Evolutionary conservation across 2,113 vertebrate species (phyloP).

Genomic region (Odontophorus gujanensis): DNA sequence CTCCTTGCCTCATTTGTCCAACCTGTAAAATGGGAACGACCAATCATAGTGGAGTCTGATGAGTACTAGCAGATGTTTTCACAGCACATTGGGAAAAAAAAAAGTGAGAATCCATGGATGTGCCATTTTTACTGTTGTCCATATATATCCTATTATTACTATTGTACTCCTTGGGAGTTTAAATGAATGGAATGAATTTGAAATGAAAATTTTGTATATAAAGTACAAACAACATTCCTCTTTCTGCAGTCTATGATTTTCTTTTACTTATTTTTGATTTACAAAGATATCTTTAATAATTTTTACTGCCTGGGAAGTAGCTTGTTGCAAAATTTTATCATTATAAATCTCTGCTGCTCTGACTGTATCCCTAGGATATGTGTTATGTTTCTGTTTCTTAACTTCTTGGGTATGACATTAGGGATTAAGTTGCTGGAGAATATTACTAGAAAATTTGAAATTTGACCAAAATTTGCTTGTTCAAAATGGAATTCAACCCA

Average conservation of each 20-base stretch:
- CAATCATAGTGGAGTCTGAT: conserved; percentile 35
- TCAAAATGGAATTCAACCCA: neutral
- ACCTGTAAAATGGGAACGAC: conserved; percentile 36
- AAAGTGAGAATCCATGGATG: neutral
- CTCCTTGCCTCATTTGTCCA: conserved; percentile 50
- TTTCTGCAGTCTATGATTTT: neutral
- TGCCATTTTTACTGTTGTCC: neutral
- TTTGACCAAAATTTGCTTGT: neutral
- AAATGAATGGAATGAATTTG: neutral
- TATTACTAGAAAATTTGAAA: neutral
- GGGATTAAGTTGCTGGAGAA: neutral
- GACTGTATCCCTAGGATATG: neutral
- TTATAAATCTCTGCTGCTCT: neutral
- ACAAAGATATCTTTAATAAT: neutral
- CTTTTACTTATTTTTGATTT: neutral
- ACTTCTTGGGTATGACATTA: neutral
- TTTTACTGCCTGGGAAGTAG: neutral
- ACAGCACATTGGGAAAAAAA: conserved; percentile 9
- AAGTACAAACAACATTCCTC: neutral
- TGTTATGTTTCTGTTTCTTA: neutral
- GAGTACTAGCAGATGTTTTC: conserved; percentile 60
- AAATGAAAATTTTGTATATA: neutral
- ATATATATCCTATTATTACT: neutral
- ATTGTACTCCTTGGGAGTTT: neutral
- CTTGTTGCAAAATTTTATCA: neutral